Base-by-base conservation (phyloP, 92 coral and sea anemone genomes). In the Parazoanthus swiftii region DNA sequence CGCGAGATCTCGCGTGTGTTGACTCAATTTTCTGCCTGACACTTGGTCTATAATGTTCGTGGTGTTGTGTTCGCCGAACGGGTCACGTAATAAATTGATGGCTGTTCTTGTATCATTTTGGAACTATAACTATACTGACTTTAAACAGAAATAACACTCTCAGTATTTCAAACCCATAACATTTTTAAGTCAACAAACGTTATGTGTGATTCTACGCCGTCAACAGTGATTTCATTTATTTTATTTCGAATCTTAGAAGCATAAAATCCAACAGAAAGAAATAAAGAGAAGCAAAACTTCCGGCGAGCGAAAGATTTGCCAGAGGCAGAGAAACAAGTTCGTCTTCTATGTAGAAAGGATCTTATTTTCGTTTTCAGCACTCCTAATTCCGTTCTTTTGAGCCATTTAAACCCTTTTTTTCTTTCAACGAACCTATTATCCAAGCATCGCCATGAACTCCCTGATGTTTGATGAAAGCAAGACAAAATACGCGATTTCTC, bases 61-160 rank as follows among this genome's bases (percentile, higher is more conserved):
- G 58, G 77, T 79, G 81, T 79, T 79, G 68, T 78, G 37, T 79
- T 50, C 51, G 85, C 85, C 2, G 36, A 58, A 9, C 29, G 10
- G 15, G 87, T 84, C 87, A 84, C 87, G 87, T 84, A 84, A 84
- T 50, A 18, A 25, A 2, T 4, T 13, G 56, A 48, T 42, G 87
- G 25, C 77, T 25, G 29, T 72, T 84, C 68, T 80, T 56, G 85
- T 33, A 80, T 80, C 85, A 72, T 50, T 29, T 76, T 63, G 70
- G 70, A 20, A 54, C 4, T 15, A 2, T 15, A 54, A 54, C 59
- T 54, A 13, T 54, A 13, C 16, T 54, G 5, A 63, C 25, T 63
- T 63, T 6, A 18, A 63, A 63, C 70, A 63, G n/a, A 63, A 5
- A 63, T 21, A 63, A 63, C 70, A 7, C 0, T 4, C 4, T 23